These are phyloP conservation scores for Incurvaria masculella DNA, from an alignment of 2,888 invertebrate genomes.

Conservation along the genomic window DNA sequence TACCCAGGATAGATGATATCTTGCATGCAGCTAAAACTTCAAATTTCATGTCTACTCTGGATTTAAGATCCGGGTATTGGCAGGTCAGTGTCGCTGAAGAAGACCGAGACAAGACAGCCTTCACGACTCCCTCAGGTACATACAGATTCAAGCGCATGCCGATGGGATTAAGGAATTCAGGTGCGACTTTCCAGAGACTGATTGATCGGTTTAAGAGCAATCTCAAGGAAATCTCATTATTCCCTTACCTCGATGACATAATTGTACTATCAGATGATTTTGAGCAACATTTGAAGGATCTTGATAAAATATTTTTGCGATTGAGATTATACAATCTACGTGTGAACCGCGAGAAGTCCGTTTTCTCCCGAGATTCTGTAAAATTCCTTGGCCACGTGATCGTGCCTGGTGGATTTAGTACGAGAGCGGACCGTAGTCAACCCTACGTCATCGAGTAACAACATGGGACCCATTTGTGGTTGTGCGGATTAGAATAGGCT, in stretches of 20 bases:
- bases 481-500: no score
- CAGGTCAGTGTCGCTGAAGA: slow-evolving; percentile 19
- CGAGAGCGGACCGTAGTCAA: no score
- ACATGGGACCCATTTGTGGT: no score
- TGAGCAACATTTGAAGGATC: no score
- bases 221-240: slow-evolving; percentile 13
- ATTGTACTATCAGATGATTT: slow-evolving; percentile 2
- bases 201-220: slow-evolving; percentile 20
- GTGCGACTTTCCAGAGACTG: slow-evolving; percentile 22
- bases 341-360: slow-evolving; percentile 20
- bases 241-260: slow-evolving; percentile 17
- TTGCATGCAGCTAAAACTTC: slow-evolving; percentile 19
- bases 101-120: slow-evolving; percentile 23
- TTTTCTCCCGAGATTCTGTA: slow-evolving; percentile 17
- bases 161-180: slow-evolving; percentile 24
- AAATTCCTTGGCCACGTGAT: slow-evolving; percentile 24
- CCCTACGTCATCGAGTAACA: no score
- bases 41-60: slow-evolving; percentile 20
- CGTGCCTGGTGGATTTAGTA: slow-evolving; percentile 17
- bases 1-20: slow-evolving; percentile 4
- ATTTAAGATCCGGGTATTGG: slow-evolving; percentile 23
- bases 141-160: slow-evolving; percentile 24
- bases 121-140: slow-evolving; percentile 24
- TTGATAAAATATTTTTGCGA: slow-evolving; percentile 3
- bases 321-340: slow-evolving; percentile 17